Percentiles rank a stretch among this genome's conserved stretches.
Evolutionary conservation across 2,888 invertebrate genomes (phyloP).

Genomic region (Dichetophora obliterata): DNA sequence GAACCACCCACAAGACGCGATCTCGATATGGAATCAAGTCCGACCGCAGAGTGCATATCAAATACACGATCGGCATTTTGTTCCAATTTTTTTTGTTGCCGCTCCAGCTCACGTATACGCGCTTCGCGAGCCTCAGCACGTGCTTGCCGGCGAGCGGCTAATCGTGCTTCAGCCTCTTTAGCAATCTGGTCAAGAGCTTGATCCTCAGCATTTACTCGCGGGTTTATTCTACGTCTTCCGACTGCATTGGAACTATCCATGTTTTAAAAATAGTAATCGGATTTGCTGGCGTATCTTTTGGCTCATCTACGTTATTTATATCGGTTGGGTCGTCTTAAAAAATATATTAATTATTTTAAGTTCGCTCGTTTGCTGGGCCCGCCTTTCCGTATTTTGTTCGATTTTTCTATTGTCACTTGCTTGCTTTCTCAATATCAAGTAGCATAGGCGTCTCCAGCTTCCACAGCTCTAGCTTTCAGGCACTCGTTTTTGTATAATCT

Average conservation of each 20-base stretch:
- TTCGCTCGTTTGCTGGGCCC: too few relatives aligned
- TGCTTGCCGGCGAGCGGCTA: slow-evolving; percentile 94
- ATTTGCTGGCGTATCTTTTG: background rate
- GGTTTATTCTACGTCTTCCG: slow-evolving; percentile 83
- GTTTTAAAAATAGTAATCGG: slow-evolving; percentile 19
- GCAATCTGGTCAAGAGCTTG: slow-evolving; percentile 97
- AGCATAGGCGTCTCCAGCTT: slow-evolving; percentile 30
- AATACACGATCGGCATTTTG: slow-evolving; percentile 92
- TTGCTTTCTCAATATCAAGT: slow-evolving; percentile 7
- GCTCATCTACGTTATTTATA: background rate
- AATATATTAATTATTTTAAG: too few relatives aligned
- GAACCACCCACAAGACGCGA: slow-evolving; percentile 57
- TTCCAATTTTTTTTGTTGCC: slow-evolving; percentile 93
- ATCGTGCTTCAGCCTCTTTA: slow-evolving; percentile 96
- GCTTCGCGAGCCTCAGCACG: slow-evolving; percentile 98
- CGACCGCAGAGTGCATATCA: slow-evolving; percentile 80
- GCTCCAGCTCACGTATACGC: slow-evolving; percentile 95
- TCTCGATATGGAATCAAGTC: slow-evolving; percentile 68
- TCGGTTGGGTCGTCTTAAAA: background rate
- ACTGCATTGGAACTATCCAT: slow-evolving; percentile 69
- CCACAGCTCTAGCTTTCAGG: background rate
- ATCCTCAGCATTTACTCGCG: slow-evolving; percentile 93
- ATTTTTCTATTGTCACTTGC: background rate
- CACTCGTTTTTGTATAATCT: background rate
- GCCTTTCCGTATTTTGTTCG: background rate